These are phyloP conservation scores for Takifugu bimaculatus DNA, from an alignment of 2,113 vertebrate genomes.

Conservation along the genomic window DNA sequence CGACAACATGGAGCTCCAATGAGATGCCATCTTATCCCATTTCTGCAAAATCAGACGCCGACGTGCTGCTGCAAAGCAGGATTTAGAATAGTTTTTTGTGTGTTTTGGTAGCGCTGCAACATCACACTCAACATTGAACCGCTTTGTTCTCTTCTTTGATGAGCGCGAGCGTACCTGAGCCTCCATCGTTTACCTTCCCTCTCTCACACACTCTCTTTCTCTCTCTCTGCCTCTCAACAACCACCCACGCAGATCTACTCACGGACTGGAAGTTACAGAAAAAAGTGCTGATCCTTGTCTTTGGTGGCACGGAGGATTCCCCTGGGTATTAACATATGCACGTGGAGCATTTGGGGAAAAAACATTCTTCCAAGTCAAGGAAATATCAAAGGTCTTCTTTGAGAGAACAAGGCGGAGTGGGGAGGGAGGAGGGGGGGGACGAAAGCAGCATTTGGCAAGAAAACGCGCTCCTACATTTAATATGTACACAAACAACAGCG, in stretches of 20 bases:
- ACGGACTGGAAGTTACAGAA: slow-evolving; percentile 4
- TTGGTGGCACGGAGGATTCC: slow-evolving; percentile 23
- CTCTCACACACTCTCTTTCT: background rate
- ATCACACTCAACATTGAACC: no score
- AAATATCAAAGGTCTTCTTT: slow-evolving; percentile 38
- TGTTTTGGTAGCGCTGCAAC: no score
- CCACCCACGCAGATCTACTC: slow-evolving; percentile 7
- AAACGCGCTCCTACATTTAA: background rate
- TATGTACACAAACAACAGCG: no score
- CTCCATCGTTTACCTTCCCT: slow-evolving; percentile 2
- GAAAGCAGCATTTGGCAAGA: background rate
- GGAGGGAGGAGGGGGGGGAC: no score
- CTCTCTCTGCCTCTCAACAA: background rate
- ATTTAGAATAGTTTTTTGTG: no score
- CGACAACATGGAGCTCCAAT: background rate
- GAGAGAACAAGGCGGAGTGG: slow-evolving; percentile 8
- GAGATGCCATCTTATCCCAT: slow-evolving; percentile 20
- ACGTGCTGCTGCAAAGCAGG: background rate
- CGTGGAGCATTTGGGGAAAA: slow-evolving; percentile 32
- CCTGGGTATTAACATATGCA: slow-evolving; percentile 35
- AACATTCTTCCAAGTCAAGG: slow-evolving; percentile 36
- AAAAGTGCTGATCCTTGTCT: slow-evolving; percentile 39
- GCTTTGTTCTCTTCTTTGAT: no score
- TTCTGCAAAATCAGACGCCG: slow-evolving; percentile 13
- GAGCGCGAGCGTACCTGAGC: no score